phyloP scores from a whole-genome alignment of 1,140 invertebrate species.

The Drosophila pachea region DNA sequence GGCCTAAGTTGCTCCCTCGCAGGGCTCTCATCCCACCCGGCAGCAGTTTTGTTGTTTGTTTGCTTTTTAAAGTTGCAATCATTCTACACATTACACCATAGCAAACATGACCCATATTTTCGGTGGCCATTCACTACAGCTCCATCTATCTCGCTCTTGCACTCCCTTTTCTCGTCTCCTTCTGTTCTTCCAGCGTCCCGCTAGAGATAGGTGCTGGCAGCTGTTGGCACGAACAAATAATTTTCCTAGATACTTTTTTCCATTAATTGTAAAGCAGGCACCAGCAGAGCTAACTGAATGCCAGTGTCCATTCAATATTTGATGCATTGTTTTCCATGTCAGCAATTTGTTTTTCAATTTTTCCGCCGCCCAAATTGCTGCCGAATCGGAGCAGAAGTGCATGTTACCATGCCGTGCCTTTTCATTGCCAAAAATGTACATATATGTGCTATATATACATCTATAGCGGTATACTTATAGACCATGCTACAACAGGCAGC shows the following conservation, averaged over 20 bases:
- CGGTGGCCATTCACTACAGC: slow-evolving; percentile 18
- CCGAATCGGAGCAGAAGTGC: slow-evolving; percentile 11
- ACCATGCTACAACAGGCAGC: slow-evolving; percentile 2
- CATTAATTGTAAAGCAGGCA: slow-evolving; percentile 70
- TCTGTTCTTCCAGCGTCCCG: background rate
- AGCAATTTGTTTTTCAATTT: slow-evolving; percentile 46
- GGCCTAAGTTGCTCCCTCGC: background rate
- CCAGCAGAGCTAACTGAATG: slow-evolving; percentile 16
- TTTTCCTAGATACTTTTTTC: slow-evolving; percentile 61
- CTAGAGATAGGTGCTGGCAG: slow-evolving; percentile 31
- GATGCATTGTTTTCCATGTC: slow-evolving; percentile 49
- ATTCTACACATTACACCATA: slow-evolving; percentile 75
- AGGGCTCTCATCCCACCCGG: background rate
- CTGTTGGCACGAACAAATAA: slow-evolving; percentile 67
- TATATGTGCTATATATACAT: slow-evolving; percentile 1
- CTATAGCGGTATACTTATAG: slow-evolving; percentile 7
- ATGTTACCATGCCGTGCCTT: slow-evolving; percentile 6
- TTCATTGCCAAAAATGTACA: slow-evolving; percentile 27
- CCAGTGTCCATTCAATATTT: slow-evolving; percentile 54
- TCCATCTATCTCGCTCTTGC: background rate
- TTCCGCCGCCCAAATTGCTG: slow-evolving; percentile 3
- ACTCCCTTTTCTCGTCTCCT: background rate
- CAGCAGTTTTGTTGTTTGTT: slow-evolving; percentile 56
- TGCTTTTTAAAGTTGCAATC: slow-evolving; percentile 76
- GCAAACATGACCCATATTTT: slow-evolving; percentile 75